Conservation (phyloP, 2,888 invertebrate genomes). For the Cheilosia impressa region DNA sequence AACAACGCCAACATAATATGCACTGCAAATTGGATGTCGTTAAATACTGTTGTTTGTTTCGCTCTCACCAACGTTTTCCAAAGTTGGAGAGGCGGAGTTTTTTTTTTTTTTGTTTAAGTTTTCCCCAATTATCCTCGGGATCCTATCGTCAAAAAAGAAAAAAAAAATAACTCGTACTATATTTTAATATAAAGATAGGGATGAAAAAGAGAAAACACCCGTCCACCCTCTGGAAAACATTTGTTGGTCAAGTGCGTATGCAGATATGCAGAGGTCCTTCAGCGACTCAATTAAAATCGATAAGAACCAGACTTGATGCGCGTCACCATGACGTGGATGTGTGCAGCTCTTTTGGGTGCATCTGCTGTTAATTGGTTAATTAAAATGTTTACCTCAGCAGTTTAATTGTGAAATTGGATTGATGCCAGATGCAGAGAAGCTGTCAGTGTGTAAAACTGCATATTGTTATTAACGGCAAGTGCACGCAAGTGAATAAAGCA, state of each 20-base stretch:
- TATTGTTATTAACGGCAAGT: neutral
- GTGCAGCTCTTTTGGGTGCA: neutral
- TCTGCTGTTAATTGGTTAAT: conserved; percentile 60
- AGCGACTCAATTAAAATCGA: conserved; percentile 57
- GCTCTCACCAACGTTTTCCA: no score
- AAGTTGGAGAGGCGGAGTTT: neutral
- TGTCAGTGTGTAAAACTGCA: neutral
- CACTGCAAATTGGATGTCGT: conserved; percentile 53
- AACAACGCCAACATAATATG: conserved; percentile 4
- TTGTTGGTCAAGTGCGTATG: conserved; percentile 2
- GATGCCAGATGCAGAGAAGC: conserved; percentile 31
- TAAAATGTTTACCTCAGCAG: conserved; percentile 58
- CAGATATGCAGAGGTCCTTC: conserved; percentile 17
- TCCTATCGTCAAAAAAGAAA: neutral
- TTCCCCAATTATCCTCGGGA: conserved; percentile 22
- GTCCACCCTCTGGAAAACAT: neutral
- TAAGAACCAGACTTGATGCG: conserved; percentile 8
- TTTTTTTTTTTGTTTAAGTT: conserved; percentile 18
- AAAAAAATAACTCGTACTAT: neutral
- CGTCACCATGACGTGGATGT: conserved; percentile 2
- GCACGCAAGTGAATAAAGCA: conserved; percentile 8
- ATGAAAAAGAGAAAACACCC: neutral
- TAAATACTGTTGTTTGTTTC: conserved; percentile 10
- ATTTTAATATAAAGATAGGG: conserved; percentile 5
- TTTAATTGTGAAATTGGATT: conserved; percentile 64